Evolutionary conservation across 2,888 invertebrate species (phyloP), one percentile per base, ranked within the genome.

Genomic region (Netelia inedita): DNA sequence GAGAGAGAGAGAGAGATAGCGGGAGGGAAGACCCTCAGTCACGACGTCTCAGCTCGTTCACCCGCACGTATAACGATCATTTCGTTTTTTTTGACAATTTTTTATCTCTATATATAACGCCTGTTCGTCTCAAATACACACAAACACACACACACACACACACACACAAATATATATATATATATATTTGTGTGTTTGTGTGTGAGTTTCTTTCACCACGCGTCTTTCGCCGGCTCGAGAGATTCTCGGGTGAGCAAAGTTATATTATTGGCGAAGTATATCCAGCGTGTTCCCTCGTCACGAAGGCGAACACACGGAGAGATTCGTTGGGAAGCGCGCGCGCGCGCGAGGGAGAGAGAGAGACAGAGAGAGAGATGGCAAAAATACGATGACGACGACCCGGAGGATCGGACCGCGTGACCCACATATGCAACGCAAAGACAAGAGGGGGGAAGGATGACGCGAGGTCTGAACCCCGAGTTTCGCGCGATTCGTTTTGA

Each of bases 191-290:
- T 57, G 1, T 57, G 21, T 57, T 9, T 21, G n/a, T 57, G 21
- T 57, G 21, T 21, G n/a, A 19, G 10, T 35, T 55, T 74, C 66
- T 79, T 75, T 82, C 86, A 71, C 69, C 65, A 43, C 57, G 75
- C 79, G 83, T 84, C 86, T 88, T 87, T 87, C 88, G 75, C 72
- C 72, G 79, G 59, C 61, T 21, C 85, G 59, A 76, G 80, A 81
- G 83, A 78, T 88, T 86, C 86, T 82, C 83, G 84, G 19, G 11
- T 9, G 79, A 86, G 86, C 68, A 28, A 68, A 57, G 75, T 80
- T 79, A 76, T 73, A 80, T 76, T 87, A 85, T 84, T 84, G 76
- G 81, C 75, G 79, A 88, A 90, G 89, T 89, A 90, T 89, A 89
- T 89, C 90, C 86, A 85, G 68, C 79, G 83, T 76, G 65, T 72